Base-by-base conservation (phyloP, 2,113 vertebrate genomes). In the Coreoperca whiteheadi region DNA sequence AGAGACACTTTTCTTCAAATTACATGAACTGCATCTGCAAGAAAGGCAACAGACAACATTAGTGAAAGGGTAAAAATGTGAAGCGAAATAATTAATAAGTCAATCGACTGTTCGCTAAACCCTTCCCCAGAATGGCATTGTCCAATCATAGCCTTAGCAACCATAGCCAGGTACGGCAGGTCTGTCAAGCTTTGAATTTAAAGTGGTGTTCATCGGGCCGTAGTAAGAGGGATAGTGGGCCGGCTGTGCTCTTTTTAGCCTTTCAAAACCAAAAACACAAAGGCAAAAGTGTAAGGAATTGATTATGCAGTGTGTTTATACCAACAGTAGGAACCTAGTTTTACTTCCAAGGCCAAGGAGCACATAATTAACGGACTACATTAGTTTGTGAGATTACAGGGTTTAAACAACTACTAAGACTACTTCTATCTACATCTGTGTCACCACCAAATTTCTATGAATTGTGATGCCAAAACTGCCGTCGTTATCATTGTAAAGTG, bases 1-100 rank as follows among this genome's bases (percentile, higher is more conserved):
- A 96, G 93, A 94, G 32, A 84, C 93, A 95, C 94, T 83, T 89
- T 93, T 95, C 94, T 95, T 96, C 96, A 95, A 89, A 94, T 97
- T 97, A 99, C 98, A 99, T 99, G 94, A 99, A 99, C 93, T 99
- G 98, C 96, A 99, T 98, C 98, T 99, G 96, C 37, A 89, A 89
- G 79, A 82, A 11, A 74, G 64, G 20, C 20, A 71, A 89, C 54
- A 83, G 20, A 48, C 3, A 10, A 23, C 0, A 37, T 90, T 37
- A 84, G 50, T 51, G 11, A 37, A 28, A 34, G 30, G 46, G 20
- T 37, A 30, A 48, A 51, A 54, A 34, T 41, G 23, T 1, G 4
- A 43, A 60, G 0, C 39, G 3, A 80, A 69, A 37, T 15, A 25
- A 56, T 7, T 3, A 64, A 11, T 18, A 21, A 8, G 39, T 21